Evolutionary conservation across 2,888 invertebrate genomes (phyloP), one percentile per base, ranked within the genome.

Genomic region (Drosophila mimica): DNA sequence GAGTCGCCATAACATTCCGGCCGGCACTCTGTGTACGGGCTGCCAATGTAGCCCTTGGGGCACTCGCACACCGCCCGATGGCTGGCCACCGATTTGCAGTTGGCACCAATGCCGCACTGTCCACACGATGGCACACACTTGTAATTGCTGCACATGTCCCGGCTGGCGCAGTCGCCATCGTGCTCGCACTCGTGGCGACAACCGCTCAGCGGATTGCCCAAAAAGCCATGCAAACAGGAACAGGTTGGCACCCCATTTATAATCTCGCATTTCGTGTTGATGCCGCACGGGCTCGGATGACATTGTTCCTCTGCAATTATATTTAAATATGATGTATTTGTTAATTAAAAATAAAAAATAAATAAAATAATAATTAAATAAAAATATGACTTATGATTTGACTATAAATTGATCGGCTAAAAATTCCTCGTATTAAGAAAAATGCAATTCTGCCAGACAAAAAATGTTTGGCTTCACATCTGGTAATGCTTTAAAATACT

Each of bases 181-280:
- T 95, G 94, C 66, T 97, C 97, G 89, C 97, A 97, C 93, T 97
- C 97, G 91, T 97, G 97, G 15, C 96, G 95, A 89, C 97, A 98
- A 2, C 97, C 97, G 33, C 94, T 92, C 57, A 97, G 91, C 13
- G 97, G 97, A 76, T 96, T 96, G 52, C 97, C 97, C 93, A 95
- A 93, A 93, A 94, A 96, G 88, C 97, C 96, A 48, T 96, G 95
- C 57, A 96, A 93, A 85, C 97, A 98, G 58, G 96, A 96, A 90
- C 98, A 98, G 13, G 96, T 96, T 1, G 97, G 96, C 25, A 96
- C 95, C 79, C 95, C 95, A 91, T 96, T 96, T 51, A 95, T 94
- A 13, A 97, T 96, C 90, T 96, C 96, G 92, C 97, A 97, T 60
- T 96, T 95, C 1, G 97, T 97, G 93, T 97, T 97, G 48, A 91